Conservation (phyloP, 2,113 vertebrate genomes). For the Peromyscus maniculatus region DNA sequence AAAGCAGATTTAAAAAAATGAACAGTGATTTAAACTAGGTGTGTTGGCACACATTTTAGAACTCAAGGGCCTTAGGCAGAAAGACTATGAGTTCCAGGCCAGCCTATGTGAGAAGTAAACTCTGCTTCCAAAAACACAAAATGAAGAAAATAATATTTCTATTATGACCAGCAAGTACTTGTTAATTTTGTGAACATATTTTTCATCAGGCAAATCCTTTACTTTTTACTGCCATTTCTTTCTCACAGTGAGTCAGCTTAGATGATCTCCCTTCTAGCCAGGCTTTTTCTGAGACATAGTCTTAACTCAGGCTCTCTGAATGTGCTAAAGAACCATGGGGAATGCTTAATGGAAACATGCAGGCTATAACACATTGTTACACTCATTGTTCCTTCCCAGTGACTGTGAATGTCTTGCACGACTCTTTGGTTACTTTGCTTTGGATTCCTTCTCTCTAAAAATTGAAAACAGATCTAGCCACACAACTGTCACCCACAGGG, state of each 20-base stretch:
- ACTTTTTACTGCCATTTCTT: background rate
- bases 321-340: background rate
- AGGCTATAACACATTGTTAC: background rate
- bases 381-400: background rate
- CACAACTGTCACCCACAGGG: too few relatives aligned
- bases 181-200: background rate
- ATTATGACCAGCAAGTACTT: conserved; percentile 8
- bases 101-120: background rate
- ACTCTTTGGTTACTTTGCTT: background rate
- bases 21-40: background rate
- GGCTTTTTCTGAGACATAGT: background rate
- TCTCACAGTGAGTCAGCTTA: background rate
- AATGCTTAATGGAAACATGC: background rate
- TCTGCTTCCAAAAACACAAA: background rate
- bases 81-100: background rate
- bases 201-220: background rate
- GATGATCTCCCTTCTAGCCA: background rate
- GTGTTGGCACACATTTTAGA: too few relatives aligned
- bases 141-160: background rate
- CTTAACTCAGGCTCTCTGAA: background rate
- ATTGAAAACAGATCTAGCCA: background rate
- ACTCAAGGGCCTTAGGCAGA: background rate
- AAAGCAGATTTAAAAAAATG: background rate
- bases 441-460: background rate
- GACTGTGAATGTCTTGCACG: background rate